Evolutionary conservation across 2,888 invertebrate species (phyloP).

Genomic region (Alloscopus bannaensis): DNA sequence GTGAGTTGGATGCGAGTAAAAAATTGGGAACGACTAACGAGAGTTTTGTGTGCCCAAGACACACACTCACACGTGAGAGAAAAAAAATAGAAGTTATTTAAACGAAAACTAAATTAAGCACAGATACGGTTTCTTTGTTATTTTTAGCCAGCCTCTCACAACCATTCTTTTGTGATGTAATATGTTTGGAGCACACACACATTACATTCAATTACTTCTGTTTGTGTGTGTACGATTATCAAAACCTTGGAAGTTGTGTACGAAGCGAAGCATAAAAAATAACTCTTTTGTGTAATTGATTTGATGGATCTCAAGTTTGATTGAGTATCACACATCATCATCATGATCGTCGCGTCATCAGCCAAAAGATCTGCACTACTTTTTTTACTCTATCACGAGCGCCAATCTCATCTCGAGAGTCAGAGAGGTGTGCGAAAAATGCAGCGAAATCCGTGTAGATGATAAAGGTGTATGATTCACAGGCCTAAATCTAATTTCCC

Average conservation of each 20-base stretch:
- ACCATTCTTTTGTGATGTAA: background rate
- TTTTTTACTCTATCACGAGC: too few species aligned
- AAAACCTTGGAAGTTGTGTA: conserved; percentile 13
- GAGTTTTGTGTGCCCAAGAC: background rate
- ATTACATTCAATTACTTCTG: background rate
- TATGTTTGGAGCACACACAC: background rate
- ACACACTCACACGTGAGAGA: too few species aligned
- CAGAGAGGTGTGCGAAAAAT: too few species aligned
- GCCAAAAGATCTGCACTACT: too few species aligned
- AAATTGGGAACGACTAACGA: conserved; percentile 5
- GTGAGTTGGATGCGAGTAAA: too few species aligned
- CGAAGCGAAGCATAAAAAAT: background rate
- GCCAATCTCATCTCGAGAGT: too few species aligned
- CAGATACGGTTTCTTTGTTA: background rate
- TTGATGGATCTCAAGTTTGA: background rate
- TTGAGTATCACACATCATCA: too few species aligned
- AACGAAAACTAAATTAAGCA: conserved; percentile 8
- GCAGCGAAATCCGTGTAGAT: too few species aligned
- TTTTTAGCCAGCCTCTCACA: background rate
- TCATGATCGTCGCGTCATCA: too few species aligned
- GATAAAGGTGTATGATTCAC: too few species aligned
- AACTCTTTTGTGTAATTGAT: conserved; percentile 6
- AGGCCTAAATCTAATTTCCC: too few species aligned
- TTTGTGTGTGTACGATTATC: conserved; percentile 6
- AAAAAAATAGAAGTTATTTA: conserved; percentile 9